Evolutionary conservation across 2,797 vertebrate genomes (phyloP), one percentile per base, ranked within the genome.

Genomic region (Esox masquinongy): DNA sequence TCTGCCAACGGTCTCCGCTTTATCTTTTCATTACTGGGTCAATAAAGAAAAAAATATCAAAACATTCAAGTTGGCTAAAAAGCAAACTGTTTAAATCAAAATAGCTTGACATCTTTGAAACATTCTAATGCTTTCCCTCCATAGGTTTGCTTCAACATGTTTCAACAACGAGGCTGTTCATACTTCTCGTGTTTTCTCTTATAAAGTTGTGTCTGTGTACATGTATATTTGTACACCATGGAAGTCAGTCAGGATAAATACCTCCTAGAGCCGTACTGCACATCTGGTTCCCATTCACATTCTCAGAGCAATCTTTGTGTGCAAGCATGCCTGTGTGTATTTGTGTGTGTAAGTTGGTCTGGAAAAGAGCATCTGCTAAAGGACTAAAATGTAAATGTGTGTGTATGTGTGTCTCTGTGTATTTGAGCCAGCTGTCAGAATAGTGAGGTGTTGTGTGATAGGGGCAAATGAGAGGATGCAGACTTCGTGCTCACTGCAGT

Each of bases 271-370:
- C 51, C 24, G 31, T 14, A 47, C 43, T 70, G 70, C 51, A 72
- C 78, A 80, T 82, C 78, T 84, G 83, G 63, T 77, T 77, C 75
- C 70, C 73, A 69, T 80, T 79, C 76, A 34, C 39, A 5, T 66
- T 80, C 47, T 69, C 70, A 26, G 69, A 74, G 74, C 68, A 11
- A 24, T 47, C 73, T 19, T 49, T 59, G 61, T 72, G 34, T 36
- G 39, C 31, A 14, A 6, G 43, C 22, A 50, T 73, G 53, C 61
- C 4, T 43, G n/a, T 24, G 34, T 73, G 56, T 73, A 29, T 61
- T 71, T 75, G 17, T 59, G 29, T 68, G 0, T 70, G 36, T 61
- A 47, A 17, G 53, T 14, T 49, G n/a, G 51, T 68, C 67, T 75
- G 61, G 70, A 51, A 72, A 26, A 5, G 51, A 59, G n/a, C 56